These are phyloP conservation scores for Enteromius radiatus DNA, from an alignment of 2,797 vertebrate genomes.

Conservation along the genomic window DNA sequence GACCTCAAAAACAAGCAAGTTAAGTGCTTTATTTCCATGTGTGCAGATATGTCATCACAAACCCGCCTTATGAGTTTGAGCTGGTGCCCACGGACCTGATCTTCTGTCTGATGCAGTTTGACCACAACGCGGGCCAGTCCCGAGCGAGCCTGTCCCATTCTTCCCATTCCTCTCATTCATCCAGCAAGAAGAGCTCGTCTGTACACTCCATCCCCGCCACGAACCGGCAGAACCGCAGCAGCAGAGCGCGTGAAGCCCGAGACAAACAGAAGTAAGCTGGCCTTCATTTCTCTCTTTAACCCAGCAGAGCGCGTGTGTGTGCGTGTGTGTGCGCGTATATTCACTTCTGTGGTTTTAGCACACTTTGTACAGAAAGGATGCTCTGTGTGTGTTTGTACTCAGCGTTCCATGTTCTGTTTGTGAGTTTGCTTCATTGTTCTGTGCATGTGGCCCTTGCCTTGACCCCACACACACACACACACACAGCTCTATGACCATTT, in stretches of 20 bases:
- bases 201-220: constrained; percentile 93
- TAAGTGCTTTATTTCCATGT: constrained; percentile 45
- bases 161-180: constrained; percentile 97
- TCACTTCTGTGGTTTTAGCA: constrained; percentile 51
- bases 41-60: constrained; percentile 96
- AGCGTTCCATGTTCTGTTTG: constrained; percentile 65
- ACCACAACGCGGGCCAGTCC: constrained; percentile 98
- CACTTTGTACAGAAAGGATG: constrained; percentile 18
- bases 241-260: constrained; percentile 91
- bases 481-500: constrained; percentile 67
- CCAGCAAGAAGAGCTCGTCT: constrained; percentile 99
- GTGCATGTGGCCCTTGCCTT: constrained; percentile 74
- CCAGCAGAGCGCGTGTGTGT: constrained; percentile 54
- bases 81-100: constrained; percentile 97
- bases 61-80: constrained; percentile 97
- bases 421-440: constrained; percentile 68
- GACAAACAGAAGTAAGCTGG: constrained; percentile 97
- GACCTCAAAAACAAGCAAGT: too few relatives aligned
- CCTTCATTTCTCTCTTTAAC: background rate
- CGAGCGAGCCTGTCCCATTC: constrained; percentile 96
- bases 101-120: constrained; percentile 99
- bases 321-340: constrained; percentile 59
- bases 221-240: constrained; percentile 93
- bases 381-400: constrained; percentile 53
- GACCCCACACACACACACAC: constrained; percentile 50